Evolutionary conservation across 1,140 invertebrate genomes (phyloP).

Genomic region (Macrocentrus cingulum): DNA sequence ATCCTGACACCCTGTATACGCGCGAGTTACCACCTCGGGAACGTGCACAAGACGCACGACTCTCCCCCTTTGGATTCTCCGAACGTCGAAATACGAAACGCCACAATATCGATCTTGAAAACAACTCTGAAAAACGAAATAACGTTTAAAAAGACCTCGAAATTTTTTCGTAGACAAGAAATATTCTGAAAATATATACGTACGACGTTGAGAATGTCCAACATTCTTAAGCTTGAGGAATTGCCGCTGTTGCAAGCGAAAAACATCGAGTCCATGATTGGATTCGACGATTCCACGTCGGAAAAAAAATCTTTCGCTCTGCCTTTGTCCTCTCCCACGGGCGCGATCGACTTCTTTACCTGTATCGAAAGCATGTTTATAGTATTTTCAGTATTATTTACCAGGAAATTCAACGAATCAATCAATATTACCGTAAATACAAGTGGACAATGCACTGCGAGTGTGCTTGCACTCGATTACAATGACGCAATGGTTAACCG

Average conservation of each 20-base stretch:
- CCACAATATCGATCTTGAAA: too few species aligned
- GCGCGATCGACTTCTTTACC: too few species aligned
- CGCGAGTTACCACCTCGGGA: conserved; percentile 26
- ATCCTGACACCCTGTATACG: conserved; percentile 25
- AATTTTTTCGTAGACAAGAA: too few species aligned
- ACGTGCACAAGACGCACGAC: conserved; percentile 17
- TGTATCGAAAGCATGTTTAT: too few species aligned
- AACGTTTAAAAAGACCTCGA: too few species aligned
- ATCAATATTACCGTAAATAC: not conserved
- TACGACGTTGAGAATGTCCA: too few species aligned
- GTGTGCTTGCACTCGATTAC: not conserved
- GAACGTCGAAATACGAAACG: not conserved
- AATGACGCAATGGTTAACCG: conserved; percentile 37
- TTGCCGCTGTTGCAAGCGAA: too few species aligned
- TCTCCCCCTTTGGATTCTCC: conserved; percentile 6
- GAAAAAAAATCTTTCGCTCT: not conserved
- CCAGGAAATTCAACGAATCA: too few species aligned
- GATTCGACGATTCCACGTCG: conserved; percentile 3
- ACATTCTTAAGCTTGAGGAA: too few species aligned
- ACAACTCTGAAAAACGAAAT: too few species aligned
- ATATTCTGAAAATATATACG: too few species aligned
- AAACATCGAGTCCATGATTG: not conserved
- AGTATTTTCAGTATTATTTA: too few species aligned
- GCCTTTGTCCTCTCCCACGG: not conserved
- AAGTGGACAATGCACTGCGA: not conserved